Evolutionary conservation across 2,888 invertebrate species (phyloP).

Genomic region (Drosophila fulvimacula): DNA sequence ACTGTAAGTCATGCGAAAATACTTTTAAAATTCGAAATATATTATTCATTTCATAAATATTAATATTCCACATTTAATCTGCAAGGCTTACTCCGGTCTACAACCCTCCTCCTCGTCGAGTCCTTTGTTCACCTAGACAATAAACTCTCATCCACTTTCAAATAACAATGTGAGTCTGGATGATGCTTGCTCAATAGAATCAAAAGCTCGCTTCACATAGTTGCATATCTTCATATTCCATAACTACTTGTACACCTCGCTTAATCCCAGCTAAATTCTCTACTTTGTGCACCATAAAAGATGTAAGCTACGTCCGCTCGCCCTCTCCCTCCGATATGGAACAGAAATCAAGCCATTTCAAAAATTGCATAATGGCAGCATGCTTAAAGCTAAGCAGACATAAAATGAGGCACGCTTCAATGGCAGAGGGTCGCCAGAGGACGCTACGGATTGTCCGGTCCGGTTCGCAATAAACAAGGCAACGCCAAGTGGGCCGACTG

Average conservation of each 20-base stretch:
- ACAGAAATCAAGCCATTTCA: conserved; percentile 58
- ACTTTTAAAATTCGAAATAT: too few species aligned
- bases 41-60: background rate
- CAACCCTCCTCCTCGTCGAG: background rate
- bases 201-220: conserved; percentile 3
- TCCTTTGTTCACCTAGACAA: background rate
- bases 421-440: conserved; percentile 1
- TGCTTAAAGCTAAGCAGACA: conserved; percentile 61
- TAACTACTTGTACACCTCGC: conserved; percentile 5
- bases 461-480: conserved; percentile 23
- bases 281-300: conserved; percentile 44
- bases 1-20: too few species aligned
- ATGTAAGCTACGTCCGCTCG: conserved; percentile 40
- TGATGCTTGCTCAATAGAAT: background rate
- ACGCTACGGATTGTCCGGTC: background rate
- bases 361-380: conserved; percentile 49
- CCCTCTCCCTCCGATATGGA: background rate
- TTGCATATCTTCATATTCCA: conserved; percentile 5
- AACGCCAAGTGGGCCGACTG: background rate
- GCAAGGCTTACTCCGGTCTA: too few species aligned
- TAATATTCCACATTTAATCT: background rate
- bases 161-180: background rate
- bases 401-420: conserved; percentile 47
- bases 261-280: conserved; percentile 33
- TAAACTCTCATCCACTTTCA: background rate